A percentile compares a stretch with the other conserved stretches of the same genome.
Conservation (phyloP, 2,797 vertebrate species). For the Spatula versicolor region DNA sequence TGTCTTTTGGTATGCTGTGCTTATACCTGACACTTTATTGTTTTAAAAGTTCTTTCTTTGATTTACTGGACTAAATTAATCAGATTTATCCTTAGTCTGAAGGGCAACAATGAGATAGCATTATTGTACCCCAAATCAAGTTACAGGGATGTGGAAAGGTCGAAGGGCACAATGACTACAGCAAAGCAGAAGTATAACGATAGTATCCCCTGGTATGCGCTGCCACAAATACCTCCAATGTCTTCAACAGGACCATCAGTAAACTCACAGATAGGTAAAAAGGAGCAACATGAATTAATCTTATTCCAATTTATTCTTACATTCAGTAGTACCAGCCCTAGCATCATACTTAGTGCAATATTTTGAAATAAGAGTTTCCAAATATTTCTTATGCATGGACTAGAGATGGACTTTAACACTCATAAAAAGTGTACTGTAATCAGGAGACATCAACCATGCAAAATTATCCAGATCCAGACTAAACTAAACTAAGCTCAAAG, state of each 20-base stretch:
- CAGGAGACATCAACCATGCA: not conserved
- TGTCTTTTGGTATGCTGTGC: constrained; percentile 11
- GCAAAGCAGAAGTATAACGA: not conserved
- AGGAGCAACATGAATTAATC: not conserved
- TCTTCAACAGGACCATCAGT: not conserved
- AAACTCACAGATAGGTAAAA: not conserved
- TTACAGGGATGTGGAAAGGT: not conserved
- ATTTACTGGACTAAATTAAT: not conserved
- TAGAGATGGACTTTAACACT: not conserved
- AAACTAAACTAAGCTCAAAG: not conserved
- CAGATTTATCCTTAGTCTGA: not conserved
- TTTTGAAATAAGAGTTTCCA: not conserved
- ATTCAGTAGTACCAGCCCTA: not conserved
- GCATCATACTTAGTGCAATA: not conserved
- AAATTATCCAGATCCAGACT: not conserved
- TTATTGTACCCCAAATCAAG: not conserved
- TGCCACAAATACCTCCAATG: not conserved
- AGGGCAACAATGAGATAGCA: not conserved
- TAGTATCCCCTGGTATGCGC: not conserved
- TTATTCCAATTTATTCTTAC: not conserved
- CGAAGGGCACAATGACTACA: not conserved
- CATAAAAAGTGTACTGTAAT: not conserved
- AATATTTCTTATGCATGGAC: not conserved
- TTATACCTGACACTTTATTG: not conserved
- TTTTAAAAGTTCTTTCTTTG: not conserved